Evolutionary conservation across 1,140 invertebrate species (phyloP).

Genomic region (Cardiocondyla obscurior): DNA sequence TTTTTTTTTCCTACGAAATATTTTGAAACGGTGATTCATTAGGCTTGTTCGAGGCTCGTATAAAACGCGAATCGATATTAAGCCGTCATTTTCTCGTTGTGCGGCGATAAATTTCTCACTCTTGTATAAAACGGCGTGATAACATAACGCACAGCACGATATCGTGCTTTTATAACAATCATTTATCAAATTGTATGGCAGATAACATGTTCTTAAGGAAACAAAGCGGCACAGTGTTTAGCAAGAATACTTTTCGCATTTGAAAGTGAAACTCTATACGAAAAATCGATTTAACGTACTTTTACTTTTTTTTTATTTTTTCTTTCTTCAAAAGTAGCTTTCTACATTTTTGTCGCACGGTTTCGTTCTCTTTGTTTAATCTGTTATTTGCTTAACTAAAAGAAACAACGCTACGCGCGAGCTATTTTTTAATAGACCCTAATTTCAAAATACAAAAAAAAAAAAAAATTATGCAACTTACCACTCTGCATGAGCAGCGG

Average conservation of each 20-base stretch:
- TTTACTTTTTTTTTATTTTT: background rate
- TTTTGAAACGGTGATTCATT: background rate
- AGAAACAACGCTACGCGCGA: too few relatives aligned
- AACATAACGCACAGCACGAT: background rate
- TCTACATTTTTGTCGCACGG: background rate
- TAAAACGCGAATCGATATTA: background rate
- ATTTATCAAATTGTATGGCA: background rate
- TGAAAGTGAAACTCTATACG: background rate
- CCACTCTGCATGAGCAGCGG: too few relatives aligned
- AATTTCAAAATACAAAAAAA: too few relatives aligned
- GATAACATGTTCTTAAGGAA: background rate
- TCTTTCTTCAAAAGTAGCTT: background rate
- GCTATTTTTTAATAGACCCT: too few relatives aligned
- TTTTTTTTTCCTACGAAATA: background rate
- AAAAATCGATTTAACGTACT: background rate
- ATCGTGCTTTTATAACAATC: slow-evolving; percentile 15
- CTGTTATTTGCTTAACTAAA: background rate
- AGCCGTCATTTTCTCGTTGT: background rate
- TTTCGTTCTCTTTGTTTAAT: background rate
- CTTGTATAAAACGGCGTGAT: background rate
- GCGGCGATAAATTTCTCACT: background rate
- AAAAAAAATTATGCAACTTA: too few relatives aligned
- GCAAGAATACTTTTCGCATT: background rate
- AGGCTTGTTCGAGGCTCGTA: background rate
- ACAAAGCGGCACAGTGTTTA: background rate